Evolutionary conservation across 2,888 invertebrate species (phyloP).

Genomic region (Sinotaia quadrata): DNA sequence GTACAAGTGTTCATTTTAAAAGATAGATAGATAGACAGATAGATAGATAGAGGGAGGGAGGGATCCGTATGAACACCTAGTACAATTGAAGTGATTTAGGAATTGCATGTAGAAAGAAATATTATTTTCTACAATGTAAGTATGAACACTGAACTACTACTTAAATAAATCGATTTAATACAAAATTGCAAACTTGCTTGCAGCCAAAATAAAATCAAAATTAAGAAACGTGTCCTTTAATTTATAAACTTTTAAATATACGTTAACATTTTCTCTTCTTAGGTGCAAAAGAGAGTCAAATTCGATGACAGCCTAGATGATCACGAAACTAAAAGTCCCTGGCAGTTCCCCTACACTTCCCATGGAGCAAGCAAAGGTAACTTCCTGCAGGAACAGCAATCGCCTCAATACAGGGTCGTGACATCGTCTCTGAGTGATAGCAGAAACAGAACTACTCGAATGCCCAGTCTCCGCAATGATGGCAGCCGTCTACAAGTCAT

Average conservation of each 20-base stretch:
- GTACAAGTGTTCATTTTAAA: too few relatives aligned
- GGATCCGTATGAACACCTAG: too few relatives aligned
- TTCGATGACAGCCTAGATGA: conserved; percentile 21
- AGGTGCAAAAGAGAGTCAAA: conserved; percentile 28
- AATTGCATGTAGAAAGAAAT: too few relatives aligned
- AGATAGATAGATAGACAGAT: too few relatives aligned
- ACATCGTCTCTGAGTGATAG: background rate
- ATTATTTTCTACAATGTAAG: too few relatives aligned
- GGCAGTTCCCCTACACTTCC: too few relatives aligned
- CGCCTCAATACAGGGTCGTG: conserved; percentile 3
- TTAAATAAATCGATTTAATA: background rate
- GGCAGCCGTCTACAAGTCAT: background rate
- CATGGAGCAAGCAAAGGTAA: too few relatives aligned
- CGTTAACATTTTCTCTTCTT: background rate
- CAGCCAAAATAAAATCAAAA: too few relatives aligned
- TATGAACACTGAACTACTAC: too few relatives aligned
- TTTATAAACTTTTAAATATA: background rate
- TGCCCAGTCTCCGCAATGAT: conserved; percentile 1
- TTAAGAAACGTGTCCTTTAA: background rate
- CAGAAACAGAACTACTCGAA: background rate
- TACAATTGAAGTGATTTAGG: too few relatives aligned
- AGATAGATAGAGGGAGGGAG: too few relatives aligned
- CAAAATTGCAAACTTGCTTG: background rate
- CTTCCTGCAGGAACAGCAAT: background rate
- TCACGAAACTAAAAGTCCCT: background rate